Evolutionary conservation across 2,113 vertebrate genomes (phyloP).

Genomic region (Amphiprion percula): DNA sequence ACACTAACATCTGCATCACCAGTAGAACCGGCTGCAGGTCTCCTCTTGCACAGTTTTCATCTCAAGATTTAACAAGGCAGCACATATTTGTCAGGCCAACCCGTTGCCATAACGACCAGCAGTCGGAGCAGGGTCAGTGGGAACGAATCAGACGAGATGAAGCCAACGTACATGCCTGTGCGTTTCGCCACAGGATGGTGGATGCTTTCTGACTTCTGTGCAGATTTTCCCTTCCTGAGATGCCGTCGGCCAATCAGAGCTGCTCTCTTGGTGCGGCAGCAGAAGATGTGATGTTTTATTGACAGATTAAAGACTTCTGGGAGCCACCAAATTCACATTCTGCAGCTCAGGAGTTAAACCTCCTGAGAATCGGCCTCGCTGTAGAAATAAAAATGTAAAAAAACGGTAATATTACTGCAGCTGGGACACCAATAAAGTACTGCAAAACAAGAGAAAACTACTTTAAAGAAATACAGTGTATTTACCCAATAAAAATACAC

Average conservation of each 20-base stretch:
- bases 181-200: background rate
- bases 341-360: too few relatives aligned
- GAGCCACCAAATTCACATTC: too few relatives aligned
- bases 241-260: constrained; percentile 7
- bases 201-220: background rate
- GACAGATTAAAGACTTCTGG: too few relatives aligned
- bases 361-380: too few relatives aligned
- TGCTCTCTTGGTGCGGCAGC: background rate
- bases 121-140: constrained; percentile 51
- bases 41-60: constrained; percentile 19
- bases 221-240: background rate
- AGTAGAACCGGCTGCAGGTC: constrained; percentile 5
- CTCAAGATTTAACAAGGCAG: constrained; percentile 15
- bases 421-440: too few relatives aligned
- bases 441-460: too few relatives aligned
- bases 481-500: too few relatives aligned
- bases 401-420: too few relatives aligned
- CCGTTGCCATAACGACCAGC: constrained; percentile 71
- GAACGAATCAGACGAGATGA: constrained; percentile 54
- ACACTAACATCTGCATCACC: constrained; percentile 14
- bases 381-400: too few relatives aligned
- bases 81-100: constrained; percentile 25
- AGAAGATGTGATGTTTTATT: background rate
- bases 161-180: constrained; percentile 24
- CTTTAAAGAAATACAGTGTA: too few relatives aligned